phyloP scores from a whole-genome alignment of 37 sponge, comb jelly and placozoan species.

The Theonella swinhoei region DNA sequence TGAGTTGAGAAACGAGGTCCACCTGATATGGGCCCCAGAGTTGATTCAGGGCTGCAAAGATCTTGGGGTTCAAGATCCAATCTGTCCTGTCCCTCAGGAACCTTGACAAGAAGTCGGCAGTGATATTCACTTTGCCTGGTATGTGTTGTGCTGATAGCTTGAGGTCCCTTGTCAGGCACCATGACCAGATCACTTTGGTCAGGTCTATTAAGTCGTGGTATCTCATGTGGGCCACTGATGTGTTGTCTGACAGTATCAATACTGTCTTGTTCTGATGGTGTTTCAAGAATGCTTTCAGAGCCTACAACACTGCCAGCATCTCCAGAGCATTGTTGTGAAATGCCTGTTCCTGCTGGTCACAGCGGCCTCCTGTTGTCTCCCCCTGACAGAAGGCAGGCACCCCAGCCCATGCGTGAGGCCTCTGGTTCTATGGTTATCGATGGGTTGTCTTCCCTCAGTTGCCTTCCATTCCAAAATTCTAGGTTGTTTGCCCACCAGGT shows the following conservation, averaged over 20 bases:
- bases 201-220: not conserved
- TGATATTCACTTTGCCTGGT: constrained; percentile 23
- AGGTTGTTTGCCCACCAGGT: constrained; percentile 7
- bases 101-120: constrained; percentile 30
- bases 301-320: constrained; percentile 30
- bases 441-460: not conserved
- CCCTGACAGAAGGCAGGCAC: constrained; percentile 6
- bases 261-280: not conserved
- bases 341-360: constrained; percentile 10
- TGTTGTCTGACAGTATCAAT: constrained; percentile 22
- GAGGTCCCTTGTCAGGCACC: constrained; percentile 8
- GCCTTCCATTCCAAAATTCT: not conserved
- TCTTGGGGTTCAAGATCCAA: constrained; percentile 33
- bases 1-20: constrained; percentile 50
- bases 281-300: constrained; percentile 21
- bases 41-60: constrained; percentile 2
- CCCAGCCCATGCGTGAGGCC: not conserved
- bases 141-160: not conserved
- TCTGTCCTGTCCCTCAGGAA: constrained; percentile 27
- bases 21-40: constrained; percentile 18
- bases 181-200: constrained; percentile 10
- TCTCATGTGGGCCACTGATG: constrained; percentile 12
- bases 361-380: constrained; percentile 28
- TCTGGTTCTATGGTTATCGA: too few relatives aligned
- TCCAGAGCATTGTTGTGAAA: constrained; percentile 58